Evolutionary conservation across 2,888 invertebrate genomes (phyloP).

Genomic region (Orchesellides sinensis): DNA sequence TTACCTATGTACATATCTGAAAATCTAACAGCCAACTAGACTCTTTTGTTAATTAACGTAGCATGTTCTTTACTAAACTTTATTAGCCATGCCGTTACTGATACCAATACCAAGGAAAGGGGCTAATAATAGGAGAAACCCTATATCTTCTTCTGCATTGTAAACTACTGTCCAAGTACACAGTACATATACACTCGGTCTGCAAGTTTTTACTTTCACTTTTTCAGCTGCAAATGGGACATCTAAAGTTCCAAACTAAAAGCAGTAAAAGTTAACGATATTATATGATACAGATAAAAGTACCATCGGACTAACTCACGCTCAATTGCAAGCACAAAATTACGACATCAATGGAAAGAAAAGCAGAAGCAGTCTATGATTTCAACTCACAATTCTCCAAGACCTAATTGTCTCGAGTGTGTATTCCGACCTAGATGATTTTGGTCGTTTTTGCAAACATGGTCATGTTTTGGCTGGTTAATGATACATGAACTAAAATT

Average conservation of each 20-base stretch:
- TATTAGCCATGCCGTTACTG: constrained; percentile 38
- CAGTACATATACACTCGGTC: constrained; percentile 3
- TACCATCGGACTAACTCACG: constrained; percentile 4
- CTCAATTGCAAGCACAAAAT: constrained; percentile 12
- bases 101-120: too few species aligned
- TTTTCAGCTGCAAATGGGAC: not conserved
- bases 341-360: constrained; percentile 22
- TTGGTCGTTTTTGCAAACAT: not conserved
- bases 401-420: not conserved
- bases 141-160: not conserved
- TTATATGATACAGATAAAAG: constrained; percentile 26
- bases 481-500: constrained; percentile 17
- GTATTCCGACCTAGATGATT: constrained; percentile 7
- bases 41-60: constrained; percentile 51
- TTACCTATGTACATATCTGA: not conserved
- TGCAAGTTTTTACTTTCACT: not conserved
- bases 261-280: constrained; percentile 51
- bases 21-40: constrained; percentile 41
- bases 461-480: not conserved
- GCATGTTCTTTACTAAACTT: constrained; percentile 35
- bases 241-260: constrained; percentile 46
- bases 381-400: not conserved
- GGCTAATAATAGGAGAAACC: constrained; percentile 18
- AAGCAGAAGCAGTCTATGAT: not conserved
- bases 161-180: too few species aligned